Evolutionary conservation across 2,113 vertebrate genomes (phyloP).

Genomic region (Psephotus haematonotus): DNA sequence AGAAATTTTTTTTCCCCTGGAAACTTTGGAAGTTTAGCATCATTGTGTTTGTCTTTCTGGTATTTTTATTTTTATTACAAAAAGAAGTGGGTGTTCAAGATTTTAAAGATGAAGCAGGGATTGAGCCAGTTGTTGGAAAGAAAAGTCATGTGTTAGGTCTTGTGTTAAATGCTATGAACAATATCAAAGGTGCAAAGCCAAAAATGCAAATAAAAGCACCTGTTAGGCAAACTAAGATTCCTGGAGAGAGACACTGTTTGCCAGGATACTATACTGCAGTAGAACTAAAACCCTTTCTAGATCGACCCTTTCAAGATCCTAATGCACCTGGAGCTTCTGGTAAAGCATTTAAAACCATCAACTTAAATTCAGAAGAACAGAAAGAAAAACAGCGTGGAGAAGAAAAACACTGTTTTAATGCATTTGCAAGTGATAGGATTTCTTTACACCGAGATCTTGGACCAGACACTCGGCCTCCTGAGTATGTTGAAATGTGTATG

Average conservation of each 20-base stretch:
- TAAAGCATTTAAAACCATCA: slow-evolving; percentile 83
- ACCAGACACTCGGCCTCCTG: slow-evolving; percentile 94
- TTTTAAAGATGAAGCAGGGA: slow-evolving; percentile 83
- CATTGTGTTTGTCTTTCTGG: slow-evolving; percentile 86
- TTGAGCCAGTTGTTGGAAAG: slow-evolving; percentile 82
- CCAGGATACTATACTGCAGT: slow-evolving; percentile 88
- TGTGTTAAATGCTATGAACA: slow-evolving; percentile 92
- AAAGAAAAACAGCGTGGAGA: slow-evolving; percentile 92
- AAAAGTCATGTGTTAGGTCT: slow-evolving; percentile 88
- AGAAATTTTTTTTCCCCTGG: slow-evolving; percentile 70
- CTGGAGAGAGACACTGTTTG: slow-evolving; percentile 77
- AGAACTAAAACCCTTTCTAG: slow-evolving; percentile 86
- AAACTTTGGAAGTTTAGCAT: slow-evolving; percentile 85
- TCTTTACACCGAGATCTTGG: slow-evolving; percentile 95
- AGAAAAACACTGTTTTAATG: slow-evolving; percentile 96
- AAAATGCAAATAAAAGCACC: slow-evolving; percentile 98
- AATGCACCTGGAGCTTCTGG: slow-evolving; percentile 90
- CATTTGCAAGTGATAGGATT: slow-evolving; percentile 95
- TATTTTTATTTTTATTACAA: slow-evolving; percentile 94
- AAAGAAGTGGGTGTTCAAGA: slow-evolving; percentile 89
- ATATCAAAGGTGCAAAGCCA: slow-evolving; percentile 91
- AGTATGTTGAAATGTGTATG: slow-evolving; percentile 81
- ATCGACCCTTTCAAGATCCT: slow-evolving; percentile 87
- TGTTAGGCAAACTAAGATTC: slow-evolving; percentile 75
- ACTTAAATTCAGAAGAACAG: slow-evolving; percentile 84